A percentile compares a stretch with the other conserved stretches of the same genome.
Evolutionary conservation across 1,140 invertebrate genomes (phyloP).

Genomic region (Aphelenchoides besseyi): DNA sequence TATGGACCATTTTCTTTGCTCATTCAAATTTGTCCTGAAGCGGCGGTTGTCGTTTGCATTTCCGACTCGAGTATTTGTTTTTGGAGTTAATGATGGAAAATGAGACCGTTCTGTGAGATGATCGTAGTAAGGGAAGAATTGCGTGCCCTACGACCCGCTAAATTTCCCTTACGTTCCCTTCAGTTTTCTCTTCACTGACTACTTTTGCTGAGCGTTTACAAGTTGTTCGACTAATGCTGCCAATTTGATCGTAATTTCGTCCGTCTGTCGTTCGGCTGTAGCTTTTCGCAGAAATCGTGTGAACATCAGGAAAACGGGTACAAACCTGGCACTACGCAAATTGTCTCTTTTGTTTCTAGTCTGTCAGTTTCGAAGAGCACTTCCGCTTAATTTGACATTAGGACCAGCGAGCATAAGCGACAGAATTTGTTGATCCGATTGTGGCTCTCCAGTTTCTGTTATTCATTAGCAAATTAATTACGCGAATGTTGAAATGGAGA

Average conservation of each 20-base stretch:
- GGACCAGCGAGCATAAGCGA: too few species aligned
- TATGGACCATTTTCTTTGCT: too few species aligned
- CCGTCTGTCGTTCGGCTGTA: background rate
- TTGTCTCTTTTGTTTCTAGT: too few species aligned
- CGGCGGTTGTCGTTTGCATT: background rate
- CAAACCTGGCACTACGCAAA: too few species aligned
- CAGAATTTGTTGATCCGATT: too few species aligned
- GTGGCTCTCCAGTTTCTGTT: too few species aligned
- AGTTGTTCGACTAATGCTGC: background rate
- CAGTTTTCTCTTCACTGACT: background rate
- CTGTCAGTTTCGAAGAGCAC: too few species aligned
- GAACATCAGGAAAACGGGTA: too few species aligned
- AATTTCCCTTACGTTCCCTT: background rate
- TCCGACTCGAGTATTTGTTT: background rate
- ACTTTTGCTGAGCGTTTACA: background rate
- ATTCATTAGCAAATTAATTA: too few species aligned
- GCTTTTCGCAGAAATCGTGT: too few species aligned
- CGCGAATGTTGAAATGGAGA: too few species aligned
- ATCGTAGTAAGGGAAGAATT: background rate
- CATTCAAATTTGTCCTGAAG: background rate
- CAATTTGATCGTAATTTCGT: conserved; percentile 1
- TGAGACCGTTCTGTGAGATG: background rate
- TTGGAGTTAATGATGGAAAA: conserved; percentile 4
- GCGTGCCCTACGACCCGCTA: background rate
- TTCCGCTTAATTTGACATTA: too few species aligned